phyloP scores from a whole-genome alignment of 2,888 invertebrate genomes.

The Euphydryas editha region DNA sequence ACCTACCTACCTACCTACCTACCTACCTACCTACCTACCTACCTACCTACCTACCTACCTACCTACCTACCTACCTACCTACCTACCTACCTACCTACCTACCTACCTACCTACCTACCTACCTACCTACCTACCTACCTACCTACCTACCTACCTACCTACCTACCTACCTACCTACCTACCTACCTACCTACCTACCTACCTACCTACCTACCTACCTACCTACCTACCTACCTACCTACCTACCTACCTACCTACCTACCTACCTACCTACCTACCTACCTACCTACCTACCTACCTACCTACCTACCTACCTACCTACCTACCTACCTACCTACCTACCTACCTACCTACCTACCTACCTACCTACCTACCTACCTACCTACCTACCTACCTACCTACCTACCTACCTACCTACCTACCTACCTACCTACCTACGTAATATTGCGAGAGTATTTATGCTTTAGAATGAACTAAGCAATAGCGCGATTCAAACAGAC shows the following conservation, averaged over 20 bases:
- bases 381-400: neutral
- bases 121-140: neutral
- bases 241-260: neutral
- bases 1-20: constrained; percentile 1
- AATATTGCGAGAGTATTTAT: too few species aligned
- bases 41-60: neutral
- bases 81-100: neutral
- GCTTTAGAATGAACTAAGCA: too few species aligned
- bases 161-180: neutral
- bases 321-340: neutral
- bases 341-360: neutral
- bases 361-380: neutral
- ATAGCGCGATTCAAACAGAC: too few species aligned
- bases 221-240: neutral
- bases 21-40: constrained; percentile 1
- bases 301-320: neutral
- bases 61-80: neutral
- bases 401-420: neutral
- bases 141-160: neutral
- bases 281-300: neutral
- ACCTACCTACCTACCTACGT: neutral
- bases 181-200: neutral
- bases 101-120: neutral
- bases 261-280: neutral
- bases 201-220: neutral